A percentile compares a stretch with the other conserved stretches of the same genome.
phyloP scores from a whole-genome alignment of 1,140 invertebrate species.

The Formica exsecta region DNA sequence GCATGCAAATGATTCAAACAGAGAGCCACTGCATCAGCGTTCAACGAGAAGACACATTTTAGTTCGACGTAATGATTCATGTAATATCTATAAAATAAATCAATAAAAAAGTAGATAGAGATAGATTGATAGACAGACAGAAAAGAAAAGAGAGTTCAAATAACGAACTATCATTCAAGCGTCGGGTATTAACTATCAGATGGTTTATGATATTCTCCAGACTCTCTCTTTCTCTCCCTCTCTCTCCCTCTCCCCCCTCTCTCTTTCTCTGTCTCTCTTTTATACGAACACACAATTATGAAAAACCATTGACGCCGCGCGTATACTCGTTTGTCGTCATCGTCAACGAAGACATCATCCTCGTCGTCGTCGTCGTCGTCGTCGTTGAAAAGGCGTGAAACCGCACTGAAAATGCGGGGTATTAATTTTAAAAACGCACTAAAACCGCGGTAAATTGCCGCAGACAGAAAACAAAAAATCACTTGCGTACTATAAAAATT shows the following conservation, averaged over 20 bases:
- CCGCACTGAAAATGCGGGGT: neutral
- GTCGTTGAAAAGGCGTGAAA: conserved; percentile 16
- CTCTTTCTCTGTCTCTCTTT: conserved; percentile 31
- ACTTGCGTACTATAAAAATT: conserved; percentile 27
- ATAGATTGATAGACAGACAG: neutral
- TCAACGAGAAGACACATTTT: conserved; percentile 12
- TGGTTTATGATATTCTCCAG: conserved; percentile 61
- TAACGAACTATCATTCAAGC: conserved; percentile 62
- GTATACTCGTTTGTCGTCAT: conserved; percentile 6
- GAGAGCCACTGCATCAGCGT: neutral
- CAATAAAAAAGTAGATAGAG: conserved; percentile 20
- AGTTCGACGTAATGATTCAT: conserved; percentile 24
- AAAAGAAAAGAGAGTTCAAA: conserved; percentile 55
- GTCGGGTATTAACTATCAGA: conserved; percentile 67
- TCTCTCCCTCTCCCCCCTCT: conserved; percentile 37
- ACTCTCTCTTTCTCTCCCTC: conserved; percentile 31
- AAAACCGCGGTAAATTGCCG: conserved; percentile 36
- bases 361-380: neutral
- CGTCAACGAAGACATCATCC: neutral
- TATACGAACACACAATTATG: conserved; percentile 54
- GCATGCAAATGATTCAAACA: neutral
- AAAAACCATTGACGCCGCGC: conserved; percentile 35
- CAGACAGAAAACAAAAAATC: conserved; percentile 55
- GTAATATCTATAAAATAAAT: neutral
- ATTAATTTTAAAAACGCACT: conserved; percentile 64